These are phyloP conservation scores for Diarsia rubi DNA, from an alignment of 2,888 invertebrate species.

Conservation along the genomic window DNA sequence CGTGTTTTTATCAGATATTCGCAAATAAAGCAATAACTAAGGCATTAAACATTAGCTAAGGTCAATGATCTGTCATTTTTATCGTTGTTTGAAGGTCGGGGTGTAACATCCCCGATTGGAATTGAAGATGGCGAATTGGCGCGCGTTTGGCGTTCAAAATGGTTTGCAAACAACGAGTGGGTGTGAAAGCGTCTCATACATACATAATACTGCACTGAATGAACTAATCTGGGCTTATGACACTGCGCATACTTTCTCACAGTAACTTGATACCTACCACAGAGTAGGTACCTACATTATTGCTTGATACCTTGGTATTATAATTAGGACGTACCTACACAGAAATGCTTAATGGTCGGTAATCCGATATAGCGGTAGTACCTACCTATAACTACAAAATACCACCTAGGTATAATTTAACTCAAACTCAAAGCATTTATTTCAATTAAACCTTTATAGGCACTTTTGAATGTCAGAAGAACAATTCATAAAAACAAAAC, in stretches of 20 bases:
- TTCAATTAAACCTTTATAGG: no score
- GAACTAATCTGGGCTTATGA: constrained; percentile 30
- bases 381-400: not conserved
- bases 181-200: constrained; percentile 21
- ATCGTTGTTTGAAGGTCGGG: constrained; percentile 33
- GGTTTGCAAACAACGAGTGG: constrained; percentile 26
- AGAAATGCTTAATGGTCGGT: not conserved
- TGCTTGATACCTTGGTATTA: no score
- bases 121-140: constrained; percentile 42
- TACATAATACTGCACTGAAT: constrained; percentile 23
- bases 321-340: no score
- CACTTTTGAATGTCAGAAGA: no score
- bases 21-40: not conserved
- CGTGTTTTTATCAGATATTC: not conserved
- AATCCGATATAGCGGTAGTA: no score
- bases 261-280: constrained; percentile 39
- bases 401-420: no score
- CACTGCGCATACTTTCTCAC: constrained; percentile 16
- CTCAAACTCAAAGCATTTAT: no score
- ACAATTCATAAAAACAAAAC: no score
- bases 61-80: constrained; percentile 12
- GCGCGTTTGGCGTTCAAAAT: constrained; percentile 19
- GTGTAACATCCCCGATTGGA: constrained; percentile 14
- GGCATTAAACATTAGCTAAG: not conserved
- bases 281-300: no score